Evolutionary conservation across 2,888 invertebrate genomes (phyloP).

Genomic region (Nymphalis c-album): DNA sequence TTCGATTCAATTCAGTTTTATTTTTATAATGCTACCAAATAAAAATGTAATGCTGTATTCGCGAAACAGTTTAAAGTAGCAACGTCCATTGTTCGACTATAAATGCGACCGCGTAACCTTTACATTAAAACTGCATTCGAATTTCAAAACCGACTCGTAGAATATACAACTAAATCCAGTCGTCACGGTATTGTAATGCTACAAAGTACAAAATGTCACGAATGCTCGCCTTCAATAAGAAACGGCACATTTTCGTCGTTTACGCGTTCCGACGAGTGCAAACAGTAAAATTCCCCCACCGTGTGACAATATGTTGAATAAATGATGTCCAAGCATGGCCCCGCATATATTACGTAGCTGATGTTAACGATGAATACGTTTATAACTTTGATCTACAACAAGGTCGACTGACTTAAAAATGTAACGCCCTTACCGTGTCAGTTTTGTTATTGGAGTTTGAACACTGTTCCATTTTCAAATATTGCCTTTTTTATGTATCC

Average conservation of each 20-base stretch:
- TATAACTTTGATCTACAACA: constrained; percentile 10
- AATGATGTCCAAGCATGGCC: constrained; percentile 41
- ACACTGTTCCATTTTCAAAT: not conserved
- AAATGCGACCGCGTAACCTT: constrained; percentile 27
- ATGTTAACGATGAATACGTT: constrained; percentile 19
- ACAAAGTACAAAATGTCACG: constrained; percentile 34
- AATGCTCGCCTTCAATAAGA: constrained; percentile 29
- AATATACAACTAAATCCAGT: constrained; percentile 16
- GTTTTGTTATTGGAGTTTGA: not conserved
- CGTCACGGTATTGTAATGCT: constrained; percentile 21
- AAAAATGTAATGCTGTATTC: not conserved
- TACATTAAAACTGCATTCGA: constrained; percentile 22
- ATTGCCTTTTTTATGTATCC: not conserved
- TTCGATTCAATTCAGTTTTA: constrained; percentile 6
- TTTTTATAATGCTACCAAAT: constrained; percentile 5
- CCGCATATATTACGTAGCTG: constrained; percentile 16
- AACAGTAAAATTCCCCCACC: constrained; percentile 49
- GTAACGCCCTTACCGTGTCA: not conserved
- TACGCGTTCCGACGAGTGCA: constrained; percentile 40
- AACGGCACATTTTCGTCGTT: constrained; percentile 22
- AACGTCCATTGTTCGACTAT: constrained; percentile 18
- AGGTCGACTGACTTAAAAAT: not conserved
- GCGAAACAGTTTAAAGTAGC: constrained; percentile 4
- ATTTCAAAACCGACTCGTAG: constrained; percentile 14
- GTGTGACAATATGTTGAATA: constrained; percentile 54